Conservation (phyloP, 2,797 vertebrate species). For the Hyperoplus lanceolatus region DNA sequence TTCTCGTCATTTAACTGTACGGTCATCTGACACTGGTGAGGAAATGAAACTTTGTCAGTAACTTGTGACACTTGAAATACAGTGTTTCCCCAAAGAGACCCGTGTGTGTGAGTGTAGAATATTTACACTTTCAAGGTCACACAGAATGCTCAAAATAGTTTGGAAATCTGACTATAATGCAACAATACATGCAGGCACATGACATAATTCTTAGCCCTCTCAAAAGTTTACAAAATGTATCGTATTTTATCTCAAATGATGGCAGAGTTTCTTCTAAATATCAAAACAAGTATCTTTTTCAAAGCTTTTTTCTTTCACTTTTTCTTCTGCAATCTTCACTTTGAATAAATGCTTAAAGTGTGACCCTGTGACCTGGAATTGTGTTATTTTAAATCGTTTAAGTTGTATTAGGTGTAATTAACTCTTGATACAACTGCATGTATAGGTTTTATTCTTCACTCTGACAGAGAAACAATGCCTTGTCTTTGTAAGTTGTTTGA, state of each 20-base stretch:
- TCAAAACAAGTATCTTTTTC: neutral
- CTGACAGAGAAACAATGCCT: neutral
- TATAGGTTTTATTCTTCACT: slow-evolving; percentile 4
- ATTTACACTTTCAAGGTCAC: neutral
- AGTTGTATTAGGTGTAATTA: slow-evolving; percentile 42
- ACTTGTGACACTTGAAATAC: neutral
- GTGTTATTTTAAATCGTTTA: slow-evolving; percentile 14
- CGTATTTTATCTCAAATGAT: neutral
- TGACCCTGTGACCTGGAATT: slow-evolving; percentile 10
- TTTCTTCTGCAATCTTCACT: neutral
- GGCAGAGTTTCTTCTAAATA: slow-evolving; percentile 15
- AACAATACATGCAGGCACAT: neutral
- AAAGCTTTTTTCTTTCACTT: neutral
- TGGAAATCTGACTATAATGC: neutral
- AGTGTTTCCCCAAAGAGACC: slow-evolving; percentile 16
- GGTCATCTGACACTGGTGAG: slow-evolving; percentile 18
- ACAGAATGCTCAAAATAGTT: neutral
- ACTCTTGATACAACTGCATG: slow-evolving; percentile 10
- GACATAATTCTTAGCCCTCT: neutral
- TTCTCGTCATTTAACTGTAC: neutral
- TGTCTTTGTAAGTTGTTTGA: neutral
- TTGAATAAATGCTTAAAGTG: slow-evolving; percentile 38
- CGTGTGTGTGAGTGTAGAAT: slow-evolving; percentile 1
- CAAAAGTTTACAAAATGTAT: neutral
- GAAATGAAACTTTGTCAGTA: slow-evolving; percentile 31